Percentiles rank a stretch among this genome's conserved stretches.
Conservation (phyloP, 2,797 vertebrate species). For the Sebastiscus tertius region DNA sequence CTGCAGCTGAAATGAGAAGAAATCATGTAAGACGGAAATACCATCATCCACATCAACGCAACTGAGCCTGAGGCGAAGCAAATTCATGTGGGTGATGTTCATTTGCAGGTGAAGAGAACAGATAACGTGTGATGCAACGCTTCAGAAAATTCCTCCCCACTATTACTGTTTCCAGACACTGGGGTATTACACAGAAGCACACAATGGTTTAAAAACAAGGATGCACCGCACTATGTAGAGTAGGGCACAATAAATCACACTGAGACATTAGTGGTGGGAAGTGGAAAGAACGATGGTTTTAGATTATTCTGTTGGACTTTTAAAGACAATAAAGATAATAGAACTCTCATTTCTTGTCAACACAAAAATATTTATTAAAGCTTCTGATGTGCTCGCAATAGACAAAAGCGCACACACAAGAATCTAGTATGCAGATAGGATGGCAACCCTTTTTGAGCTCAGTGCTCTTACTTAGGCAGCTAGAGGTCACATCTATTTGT, state of each 20-base stretch:
- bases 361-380: neutral
- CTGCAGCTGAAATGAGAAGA: conserved; percentile 25
- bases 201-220: neutral
- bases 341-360: neutral
- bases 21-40: conserved; percentile 24
- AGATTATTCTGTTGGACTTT: neutral
- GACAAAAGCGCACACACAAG: neutral
- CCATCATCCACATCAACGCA: conserved; percentile 5
- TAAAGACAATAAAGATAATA: neutral
- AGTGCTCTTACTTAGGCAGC: neutral
- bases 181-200: neutral
- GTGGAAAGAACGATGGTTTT: neutral
- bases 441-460: neutral
- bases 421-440: neutral
- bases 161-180: neutral
- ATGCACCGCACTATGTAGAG: neutral
- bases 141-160: neutral
- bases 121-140: conserved; percentile 4
- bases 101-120: conserved; percentile 19
- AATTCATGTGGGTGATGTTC: neutral
- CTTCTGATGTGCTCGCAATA: neutral
- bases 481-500: neutral
- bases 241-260: neutral
- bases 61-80: neutral
- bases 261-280: neutral